Evolutionary conservation across 2,797 vertebrate species (phyloP), one percentile per base, ranked within the genome.

Genomic region (Yasuhikotakia modesta): DNA sequence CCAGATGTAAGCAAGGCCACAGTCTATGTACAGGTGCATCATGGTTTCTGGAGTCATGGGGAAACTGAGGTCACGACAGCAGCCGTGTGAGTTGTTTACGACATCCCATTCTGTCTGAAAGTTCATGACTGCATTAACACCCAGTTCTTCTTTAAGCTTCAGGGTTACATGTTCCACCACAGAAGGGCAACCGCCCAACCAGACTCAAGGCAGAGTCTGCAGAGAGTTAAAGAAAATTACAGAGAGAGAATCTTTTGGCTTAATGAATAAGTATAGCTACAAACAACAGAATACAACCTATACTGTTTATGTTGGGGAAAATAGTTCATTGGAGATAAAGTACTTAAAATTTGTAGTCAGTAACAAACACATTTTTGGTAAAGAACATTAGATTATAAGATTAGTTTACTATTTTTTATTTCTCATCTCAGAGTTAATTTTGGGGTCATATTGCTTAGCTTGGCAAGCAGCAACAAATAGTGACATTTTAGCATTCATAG

Each of bases 81-180:
- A 99, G 78, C 95, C 96, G 4, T 90, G 89, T 2, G 94, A 98
- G 89, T 99, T 99, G 88, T 95, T 96, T 14, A 94, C 83, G 70
- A 99, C 87, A 53, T 99, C 97, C 92, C 90, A 92, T 80, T 97
- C 96, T 0, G 96, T 99, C 93, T 99, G 98, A 89, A 99, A 98
- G 90, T 99, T 99, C 94, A 99, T 95, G 75, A 99, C 94, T 0
- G 96, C 96, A 0, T 96, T 99, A 70, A 99, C 68, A 48, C 95
- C 95, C 87, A 99, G 78, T 58, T 98, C 97, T 0, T 95, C 90
- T 90, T 96, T 98, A 92, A 99, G 90, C 89, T 96, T 99, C 68
- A 98, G 84, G 0, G 95, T 97, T 82, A 99, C 93, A 0, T 63
- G 60, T 35, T 63, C 60, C 4, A 63, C 85, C 81, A 95, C 95